phyloP scores from a whole-genome alignment of 2,797 vertebrate genomes.

The Syngnathus acus region DNA sequence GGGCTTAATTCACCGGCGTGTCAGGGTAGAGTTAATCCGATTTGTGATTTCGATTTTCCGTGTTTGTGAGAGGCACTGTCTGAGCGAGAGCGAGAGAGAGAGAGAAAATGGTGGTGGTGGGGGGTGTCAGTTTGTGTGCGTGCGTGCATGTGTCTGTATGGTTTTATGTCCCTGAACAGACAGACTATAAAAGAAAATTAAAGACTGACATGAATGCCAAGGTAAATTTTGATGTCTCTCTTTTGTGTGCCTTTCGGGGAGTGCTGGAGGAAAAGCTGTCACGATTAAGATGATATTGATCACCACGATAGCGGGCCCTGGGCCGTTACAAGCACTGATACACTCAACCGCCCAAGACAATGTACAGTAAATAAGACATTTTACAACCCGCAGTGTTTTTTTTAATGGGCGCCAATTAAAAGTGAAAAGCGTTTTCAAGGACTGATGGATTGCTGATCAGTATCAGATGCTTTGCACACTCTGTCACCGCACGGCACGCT shows the following conservation, averaged over 20 bases:
- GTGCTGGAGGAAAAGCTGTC: slow-evolving; percentile 18
- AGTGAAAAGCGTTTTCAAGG: slow-evolving; percentile 15
- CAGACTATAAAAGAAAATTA: slow-evolving; percentile 32
- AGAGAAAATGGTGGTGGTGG: slow-evolving; percentile 38
- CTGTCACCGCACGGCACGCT: slow-evolving; percentile 15
- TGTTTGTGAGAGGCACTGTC: slow-evolving; percentile 60
- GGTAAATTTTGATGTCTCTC: slow-evolving; percentile 43
- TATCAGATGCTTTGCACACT: slow-evolving; percentile 25
- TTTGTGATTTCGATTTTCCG: slow-evolving; percentile 70
- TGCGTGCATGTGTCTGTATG: slow-evolving; percentile 45
- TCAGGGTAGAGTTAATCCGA: slow-evolving; percentile 69
- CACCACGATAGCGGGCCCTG: slow-evolving; percentile 25
- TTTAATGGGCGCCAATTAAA: slow-evolving; percentile 31
- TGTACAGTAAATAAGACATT: slow-evolving; percentile 44
- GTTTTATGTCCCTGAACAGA: slow-evolving; percentile 24
- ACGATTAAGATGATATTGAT: slow-evolving; percentile 43
- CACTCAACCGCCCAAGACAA: slow-evolving; percentile 23
- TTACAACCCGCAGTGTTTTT: slow-evolving; percentile 30
- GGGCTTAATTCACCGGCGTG: slow-evolving; percentile 68
- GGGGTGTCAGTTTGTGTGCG: slow-evolving; percentile 56
- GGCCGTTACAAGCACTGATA: slow-evolving; percentile 47
- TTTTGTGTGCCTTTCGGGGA: slow-evolving; percentile 9
- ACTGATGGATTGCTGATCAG: slow-evolving; percentile 23
- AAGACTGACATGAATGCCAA: slow-evolving; percentile 49
- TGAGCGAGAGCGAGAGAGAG: slow-evolving; percentile 40